phyloP scores from a whole-genome alignment of 2,113 vertebrate genomes.

The Egretta garzetta region DNA sequence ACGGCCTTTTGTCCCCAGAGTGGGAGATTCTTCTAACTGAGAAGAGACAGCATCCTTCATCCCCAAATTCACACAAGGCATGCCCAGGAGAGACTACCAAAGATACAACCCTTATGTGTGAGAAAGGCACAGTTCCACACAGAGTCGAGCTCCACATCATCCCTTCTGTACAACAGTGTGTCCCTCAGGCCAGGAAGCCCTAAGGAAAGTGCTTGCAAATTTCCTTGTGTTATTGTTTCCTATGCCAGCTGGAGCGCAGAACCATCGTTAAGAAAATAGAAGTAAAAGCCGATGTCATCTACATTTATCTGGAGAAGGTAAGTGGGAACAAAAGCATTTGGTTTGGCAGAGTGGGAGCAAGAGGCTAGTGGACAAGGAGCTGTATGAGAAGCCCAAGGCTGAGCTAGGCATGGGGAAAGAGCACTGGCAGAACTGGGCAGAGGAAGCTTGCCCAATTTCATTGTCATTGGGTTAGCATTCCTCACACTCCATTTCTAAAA shows the following conservation, averaged over 20 bases:
- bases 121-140: background rate
- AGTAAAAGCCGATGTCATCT: constrained; percentile 37
- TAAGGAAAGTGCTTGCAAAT: background rate
- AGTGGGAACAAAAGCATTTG: background rate
- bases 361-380: background rate
- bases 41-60: background rate
- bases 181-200: background rate
- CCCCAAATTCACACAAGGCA: background rate
- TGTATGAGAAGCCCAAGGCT: background rate
- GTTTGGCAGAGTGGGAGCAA: background rate
- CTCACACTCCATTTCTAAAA: background rate
- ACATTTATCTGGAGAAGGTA: constrained; percentile 76
- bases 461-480: background rate
- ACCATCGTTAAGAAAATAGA: constrained; percentile 66
- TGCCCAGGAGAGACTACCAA: background rate
- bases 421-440: background rate
- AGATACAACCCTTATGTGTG: background rate
- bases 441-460: background rate
- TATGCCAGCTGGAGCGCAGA: constrained; percentile 57
- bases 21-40: background rate
- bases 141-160: background rate
- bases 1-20: background rate
- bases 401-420: background rate
- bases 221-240: background rate
- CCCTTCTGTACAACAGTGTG: background rate